These are phyloP conservation scores for Triops longicaudatus DNA, from an alignment of 1,140 invertebrate genomes.

Conservation along the genomic window DNA sequence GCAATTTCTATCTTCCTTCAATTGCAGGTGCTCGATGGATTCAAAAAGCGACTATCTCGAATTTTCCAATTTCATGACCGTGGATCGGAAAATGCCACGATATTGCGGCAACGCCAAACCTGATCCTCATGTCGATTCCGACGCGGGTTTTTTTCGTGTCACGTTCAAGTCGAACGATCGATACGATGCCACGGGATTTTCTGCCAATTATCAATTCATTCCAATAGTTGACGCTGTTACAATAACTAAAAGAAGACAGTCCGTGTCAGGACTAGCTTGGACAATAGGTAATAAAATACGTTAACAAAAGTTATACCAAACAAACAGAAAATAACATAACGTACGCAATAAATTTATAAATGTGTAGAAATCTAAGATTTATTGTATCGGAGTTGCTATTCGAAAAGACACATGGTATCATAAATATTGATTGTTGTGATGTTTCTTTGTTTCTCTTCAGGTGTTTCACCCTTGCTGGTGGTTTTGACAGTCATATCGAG, in stretches of 20 bases:
- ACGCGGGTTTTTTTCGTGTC: constrained; percentile 85
- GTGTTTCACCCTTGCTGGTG: background rate
- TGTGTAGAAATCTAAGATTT: no score
- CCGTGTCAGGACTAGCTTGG: background rate
- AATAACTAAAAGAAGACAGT: constrained; percentile 22
- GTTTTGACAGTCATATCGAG: constrained; percentile 12
- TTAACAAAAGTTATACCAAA: no score
- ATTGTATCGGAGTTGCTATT: no score
- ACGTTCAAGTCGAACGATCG: constrained; percentile 88
- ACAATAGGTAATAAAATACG: background rate
- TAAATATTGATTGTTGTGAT: no score
- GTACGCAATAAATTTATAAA: no score
- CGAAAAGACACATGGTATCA: no score
- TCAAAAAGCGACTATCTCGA: constrained; percentile 88
- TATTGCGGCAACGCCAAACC: constrained; percentile 70
- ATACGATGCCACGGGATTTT: constrained; percentile 86
- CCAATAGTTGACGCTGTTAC: constrained; percentile 27
- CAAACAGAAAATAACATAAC: no score
- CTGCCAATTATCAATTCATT: constrained; percentile 76
- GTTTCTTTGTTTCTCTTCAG: background rate
- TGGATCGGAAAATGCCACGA: constrained; percentile 72
- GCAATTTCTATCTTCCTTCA: constrained; percentile 27
- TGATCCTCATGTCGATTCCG: constrained; percentile 72
- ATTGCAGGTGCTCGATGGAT: constrained; percentile 66
- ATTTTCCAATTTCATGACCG: constrained; percentile 72